Conservation (phyloP, 2,797 vertebrate species). For the Coilia nasus region DNA sequence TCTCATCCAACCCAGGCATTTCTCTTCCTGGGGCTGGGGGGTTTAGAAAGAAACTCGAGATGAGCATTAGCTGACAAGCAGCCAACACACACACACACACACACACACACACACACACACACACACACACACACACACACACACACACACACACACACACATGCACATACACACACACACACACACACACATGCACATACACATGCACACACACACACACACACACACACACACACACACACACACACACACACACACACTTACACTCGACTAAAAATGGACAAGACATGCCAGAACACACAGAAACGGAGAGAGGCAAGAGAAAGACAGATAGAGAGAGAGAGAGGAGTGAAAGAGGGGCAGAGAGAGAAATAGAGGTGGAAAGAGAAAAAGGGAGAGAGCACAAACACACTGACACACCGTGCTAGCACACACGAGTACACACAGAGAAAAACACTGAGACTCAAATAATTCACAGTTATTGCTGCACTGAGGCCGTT, state of each 20-base stretch:
- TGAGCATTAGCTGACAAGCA: too few species aligned
- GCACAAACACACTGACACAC: not conserved
- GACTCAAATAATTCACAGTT: not conserved
- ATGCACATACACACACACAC: constrained; percentile 5
- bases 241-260: too few species aligned
- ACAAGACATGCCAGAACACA: not conserved
- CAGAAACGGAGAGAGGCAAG: too few species aligned
- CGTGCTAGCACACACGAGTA: not conserved
- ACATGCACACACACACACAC: too few species aligned
- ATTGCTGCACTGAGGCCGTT: not conserved
- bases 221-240: too few species aligned
- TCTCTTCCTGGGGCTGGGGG: not conserved
- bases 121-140: too few species aligned
- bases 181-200: not conserved
- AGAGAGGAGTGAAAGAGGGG: too few species aligned
- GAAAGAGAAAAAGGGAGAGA: not conserved
- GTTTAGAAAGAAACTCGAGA: not conserved
- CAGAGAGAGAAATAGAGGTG: too few species aligned
- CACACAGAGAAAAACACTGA: not conserved
- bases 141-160: not conserved
- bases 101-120: constrained; percentile 25
- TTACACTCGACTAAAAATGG: too few species aligned
- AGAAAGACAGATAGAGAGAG: too few species aligned
- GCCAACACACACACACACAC: constrained; percentile 20
- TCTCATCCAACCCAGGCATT: too few species aligned